Evolutionary conservation across 2,113 vertebrate genomes (phyloP).

Genomic region (Albula goreensis): DNA sequence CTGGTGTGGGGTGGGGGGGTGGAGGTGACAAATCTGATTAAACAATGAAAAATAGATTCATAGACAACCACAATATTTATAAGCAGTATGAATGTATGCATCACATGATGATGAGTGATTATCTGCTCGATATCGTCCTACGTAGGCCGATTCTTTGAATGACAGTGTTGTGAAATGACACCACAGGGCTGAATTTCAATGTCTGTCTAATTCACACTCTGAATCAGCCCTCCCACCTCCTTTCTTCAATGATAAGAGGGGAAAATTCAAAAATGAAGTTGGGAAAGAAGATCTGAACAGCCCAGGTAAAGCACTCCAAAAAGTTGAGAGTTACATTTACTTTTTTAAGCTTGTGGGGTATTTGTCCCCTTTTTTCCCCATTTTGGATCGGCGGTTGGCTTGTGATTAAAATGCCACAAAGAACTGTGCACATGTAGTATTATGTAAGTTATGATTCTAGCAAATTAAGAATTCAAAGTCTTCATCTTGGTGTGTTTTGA

Average conservation of each 20-base stretch:
- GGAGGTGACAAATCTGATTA: neutral
- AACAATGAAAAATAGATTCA: neutral
- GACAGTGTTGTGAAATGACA: conserved; percentile 13
- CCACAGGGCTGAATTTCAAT: conserved; percentile 7
- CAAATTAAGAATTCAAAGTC: no score
- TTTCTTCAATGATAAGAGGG: neutral
- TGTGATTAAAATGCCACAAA: no score
- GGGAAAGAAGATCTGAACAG: no score
- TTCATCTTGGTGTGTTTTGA: no score
- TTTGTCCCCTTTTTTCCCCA: no score
- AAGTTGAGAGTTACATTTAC: no score
- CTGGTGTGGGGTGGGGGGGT: neutral
- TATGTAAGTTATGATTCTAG: no score
- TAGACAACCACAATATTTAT: neutral
- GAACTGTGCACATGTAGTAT: no score
- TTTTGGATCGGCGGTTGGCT: no score
- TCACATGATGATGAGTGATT: neutral
- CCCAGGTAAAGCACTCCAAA: no score
- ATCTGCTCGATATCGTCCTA: neutral
- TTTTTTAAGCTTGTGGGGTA: no score
- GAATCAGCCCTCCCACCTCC: conserved; percentile 30
- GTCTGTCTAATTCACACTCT: neutral
- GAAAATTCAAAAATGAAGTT: no score
- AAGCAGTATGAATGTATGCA: neutral
- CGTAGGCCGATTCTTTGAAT: neutral